These are phyloP conservation scores for Leptopilina syphax DNA, from an alignment of 2,888 invertebrate species.

Conservation along the genomic window DNA sequence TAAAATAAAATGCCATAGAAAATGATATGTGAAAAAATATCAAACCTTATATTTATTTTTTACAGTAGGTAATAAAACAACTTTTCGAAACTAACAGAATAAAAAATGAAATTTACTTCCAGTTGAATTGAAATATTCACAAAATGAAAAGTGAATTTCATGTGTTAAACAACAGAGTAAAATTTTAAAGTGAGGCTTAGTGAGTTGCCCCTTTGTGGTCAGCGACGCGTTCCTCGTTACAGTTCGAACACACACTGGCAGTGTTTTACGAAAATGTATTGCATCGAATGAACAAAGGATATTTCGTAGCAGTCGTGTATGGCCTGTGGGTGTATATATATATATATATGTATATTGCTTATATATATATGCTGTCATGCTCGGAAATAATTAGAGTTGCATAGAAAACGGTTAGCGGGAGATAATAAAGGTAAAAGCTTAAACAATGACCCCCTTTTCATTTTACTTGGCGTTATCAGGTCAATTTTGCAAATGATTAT, in stretches of 20 bases:
- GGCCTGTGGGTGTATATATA: conserved; percentile 18
- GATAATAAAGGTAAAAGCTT: conserved; percentile 25
- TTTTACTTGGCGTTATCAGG: not conserved
- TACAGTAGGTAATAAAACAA: too few relatives aligned
- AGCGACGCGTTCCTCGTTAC: conserved; percentile 27
- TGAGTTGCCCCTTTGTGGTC: not conserved
- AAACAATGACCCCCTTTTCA: conserved; percentile 21
- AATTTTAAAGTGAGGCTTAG: conserved; percentile 6
- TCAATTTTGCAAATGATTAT: conserved; percentile 8
- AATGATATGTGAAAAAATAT: too few relatives aligned
- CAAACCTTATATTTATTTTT: too few relatives aligned
- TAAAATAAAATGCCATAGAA: too few relatives aligned
- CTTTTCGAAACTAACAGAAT: too few relatives aligned
- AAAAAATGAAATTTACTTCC: not conserved
- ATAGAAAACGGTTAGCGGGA: conserved; percentile 1
- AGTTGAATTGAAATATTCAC: not conserved
- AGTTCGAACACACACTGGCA: conserved; percentile 19
- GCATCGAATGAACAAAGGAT: conserved; percentile 35
- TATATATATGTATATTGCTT: not conserved
- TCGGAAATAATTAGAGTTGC: conserved; percentile 12
- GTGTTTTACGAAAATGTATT: conserved; percentile 27
- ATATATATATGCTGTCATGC: conserved; percentile 17
- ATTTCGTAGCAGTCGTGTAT: conserved; percentile 27
- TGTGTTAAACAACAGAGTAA: not conserved
- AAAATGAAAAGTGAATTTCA: not conserved